A percentile compares a stretch with the other conserved stretches of the same genome.
Evolutionary conservation across 2,113 vertebrate genomes (phyloP).

Genomic region (Anas platyrhynchos): DNA sequence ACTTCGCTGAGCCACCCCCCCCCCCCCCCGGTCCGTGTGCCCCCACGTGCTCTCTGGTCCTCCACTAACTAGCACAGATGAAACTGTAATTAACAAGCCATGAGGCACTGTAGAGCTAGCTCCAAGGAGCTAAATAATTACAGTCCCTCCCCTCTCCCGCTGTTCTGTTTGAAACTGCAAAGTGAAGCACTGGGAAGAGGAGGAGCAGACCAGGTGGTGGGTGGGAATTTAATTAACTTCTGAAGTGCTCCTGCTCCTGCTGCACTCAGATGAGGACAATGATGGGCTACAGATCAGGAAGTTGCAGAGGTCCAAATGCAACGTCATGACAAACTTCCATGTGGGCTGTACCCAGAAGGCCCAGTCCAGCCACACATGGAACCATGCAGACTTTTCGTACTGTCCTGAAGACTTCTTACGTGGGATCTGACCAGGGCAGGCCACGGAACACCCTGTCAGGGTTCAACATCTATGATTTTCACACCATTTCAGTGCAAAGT

Average conservation of each 20-base stretch:
- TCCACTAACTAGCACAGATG: background rate
- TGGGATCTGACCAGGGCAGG: rapidly evolving
- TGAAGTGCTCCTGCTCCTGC: background rate
- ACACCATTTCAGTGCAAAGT: background rate
- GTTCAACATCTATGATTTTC: background rate
- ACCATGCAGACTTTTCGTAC: rapidly evolving
- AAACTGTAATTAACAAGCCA: conserved; percentile 60
- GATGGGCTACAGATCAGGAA: background rate
- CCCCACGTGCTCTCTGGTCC: background rate
- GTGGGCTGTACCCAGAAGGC: background rate
- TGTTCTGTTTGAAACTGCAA: background rate
- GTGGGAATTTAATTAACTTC: conserved; percentile 61
- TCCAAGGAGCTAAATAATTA: conserved; percentile 65
- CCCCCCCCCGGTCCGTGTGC: background rate
- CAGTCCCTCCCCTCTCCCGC: conserved; percentile 16
- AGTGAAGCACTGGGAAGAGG: conserved; percentile 45
- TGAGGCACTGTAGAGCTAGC: conserved; percentile 44
- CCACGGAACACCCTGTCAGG: background rate
- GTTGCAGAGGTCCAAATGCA: background rate
- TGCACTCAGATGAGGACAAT: background rate
- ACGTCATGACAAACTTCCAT: rapidly evolving
- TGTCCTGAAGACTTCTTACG: background rate
- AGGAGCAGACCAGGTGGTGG: background rate
- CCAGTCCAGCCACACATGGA: background rate
- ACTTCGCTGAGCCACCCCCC: background rate